Base-by-base conservation (phyloP, 1,140 invertebrate genomes). In the Anoplophora glabripennis region DNA sequence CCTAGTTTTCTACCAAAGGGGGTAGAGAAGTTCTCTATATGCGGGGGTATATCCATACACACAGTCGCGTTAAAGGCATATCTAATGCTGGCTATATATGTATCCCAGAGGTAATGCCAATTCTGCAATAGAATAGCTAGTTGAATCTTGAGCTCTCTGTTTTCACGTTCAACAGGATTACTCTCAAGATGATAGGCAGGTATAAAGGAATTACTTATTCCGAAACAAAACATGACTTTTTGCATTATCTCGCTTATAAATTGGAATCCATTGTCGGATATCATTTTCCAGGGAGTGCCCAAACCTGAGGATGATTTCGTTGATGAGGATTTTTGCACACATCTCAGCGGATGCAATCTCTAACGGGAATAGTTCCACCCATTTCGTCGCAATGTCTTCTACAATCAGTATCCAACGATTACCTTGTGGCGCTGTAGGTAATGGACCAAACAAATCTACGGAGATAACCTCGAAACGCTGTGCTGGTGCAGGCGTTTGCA, bases 61-160 rank as follows among this genome's bases (percentile, higher is more conserved):
- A 75, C 74, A 79, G 3, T 51, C n/a, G n/a, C n/a, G 66, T 57
- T 73, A 35, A 71, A 63, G 0, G 72, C 71, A 47, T 74, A 74
- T 4, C 66, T 52, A 18, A 75, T 67, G 2, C 63, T 54, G 5
- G 47, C 33, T 0, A 76, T 56, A 53, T 70, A 47, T n/a, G 63
- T 34, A 36, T 70, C 60, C 76, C 76, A 81, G 2, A 53, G 44
- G 2, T 33, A 15, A 49, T 79, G 76, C 34, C 76, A 61, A 1
- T 68, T 52, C 5, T 66, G 59, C 0, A 79, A 67, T 12, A 72
- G 71, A 1, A 75, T 72, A 0, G 65, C 51, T 0, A 80, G 60
- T 64, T 73, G 73, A 1, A 66, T 63, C 53, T 80, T 78, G 1
- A 81, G 18, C n/a, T n/a, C n/a, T n/a, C n/a, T n/a, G n/a, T n/a